These are phyloP conservation scores for Florisuga fusca DNA, from an alignment of 2,797 vertebrate genomes.

Conservation along the genomic window DNA sequence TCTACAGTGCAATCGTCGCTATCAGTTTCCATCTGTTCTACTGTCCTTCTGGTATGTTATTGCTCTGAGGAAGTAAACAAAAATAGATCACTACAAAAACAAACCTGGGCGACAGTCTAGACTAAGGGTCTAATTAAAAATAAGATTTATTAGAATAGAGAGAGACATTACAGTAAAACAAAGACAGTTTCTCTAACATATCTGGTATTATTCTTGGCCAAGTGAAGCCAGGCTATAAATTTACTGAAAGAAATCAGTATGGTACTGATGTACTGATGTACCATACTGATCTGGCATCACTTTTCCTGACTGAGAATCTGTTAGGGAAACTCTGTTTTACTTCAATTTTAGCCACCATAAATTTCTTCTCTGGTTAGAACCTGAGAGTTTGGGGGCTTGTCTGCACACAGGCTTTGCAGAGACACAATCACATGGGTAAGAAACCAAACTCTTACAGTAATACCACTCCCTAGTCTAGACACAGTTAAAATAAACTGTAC, in stretches of 20 bases:
- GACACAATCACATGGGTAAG: background rate
- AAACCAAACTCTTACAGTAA: background rate
- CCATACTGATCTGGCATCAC: constrained; percentile 7
- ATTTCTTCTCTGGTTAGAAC: constrained; percentile 11
- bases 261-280: constrained; percentile 19
- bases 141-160: constrained; percentile 56
- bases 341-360: background rate
- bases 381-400: background rate
- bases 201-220: constrained; percentile 64
- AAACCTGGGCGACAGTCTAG: constrained; percentile 59
- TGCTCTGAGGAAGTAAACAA: constrained; percentile 52
- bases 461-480: constrained; percentile 1
- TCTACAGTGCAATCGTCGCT: constrained; percentile 8
- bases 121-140: constrained; percentile 58
- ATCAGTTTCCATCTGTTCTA: constrained; percentile 55
- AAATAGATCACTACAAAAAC: constrained; percentile 51
- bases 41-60: constrained; percentile 44
- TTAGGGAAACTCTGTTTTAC: constrained; percentile 13
- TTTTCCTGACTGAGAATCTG: background rate
- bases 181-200: constrained; percentile 32
- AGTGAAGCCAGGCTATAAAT: constrained; percentile 10
- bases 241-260: background rate
- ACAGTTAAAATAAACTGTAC: constrained; percentile 1
- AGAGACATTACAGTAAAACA: constrained; percentile 25
- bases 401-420: background rate